These are phyloP conservation scores for Tetraodon nigroviridis DNA, from an alignment of 2,113 vertebrate species.

Conservation along the genomic window DNA sequence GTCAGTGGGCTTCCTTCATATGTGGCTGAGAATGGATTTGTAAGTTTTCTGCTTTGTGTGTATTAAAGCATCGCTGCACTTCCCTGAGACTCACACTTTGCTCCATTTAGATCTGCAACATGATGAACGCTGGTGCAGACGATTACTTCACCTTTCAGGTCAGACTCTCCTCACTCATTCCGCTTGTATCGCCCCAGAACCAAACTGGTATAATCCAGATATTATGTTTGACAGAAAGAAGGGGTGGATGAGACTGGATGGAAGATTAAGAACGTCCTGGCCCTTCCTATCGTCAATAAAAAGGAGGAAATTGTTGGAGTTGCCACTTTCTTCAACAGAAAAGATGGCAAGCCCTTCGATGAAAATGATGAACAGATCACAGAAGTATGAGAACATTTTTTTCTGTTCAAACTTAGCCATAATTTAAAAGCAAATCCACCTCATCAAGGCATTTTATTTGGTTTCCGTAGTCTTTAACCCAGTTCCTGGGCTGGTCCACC, in stretches of 20 bases:
- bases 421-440: too few species aligned
- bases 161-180: constrained; percentile 18
- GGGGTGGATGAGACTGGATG: constrained; percentile 86
- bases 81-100: neutral
- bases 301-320: constrained; percentile 94
- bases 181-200: too few species aligned
- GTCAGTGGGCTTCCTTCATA: constrained; percentile 85
- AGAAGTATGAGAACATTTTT: constrained; percentile 69
- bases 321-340: constrained; percentile 90
- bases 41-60: constrained; percentile 68
- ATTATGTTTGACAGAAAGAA: constrained; percentile 75
- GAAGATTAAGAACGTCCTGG: constrained; percentile 86
- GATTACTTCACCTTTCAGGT: constrained; percentile 91
- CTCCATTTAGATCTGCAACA: constrained; percentile 85
- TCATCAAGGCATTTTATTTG: neutral
- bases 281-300: constrained; percentile 94
- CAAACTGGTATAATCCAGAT: neutral
- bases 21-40: constrained; percentile 92
- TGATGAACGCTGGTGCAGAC: constrained; percentile 86
- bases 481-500: constrained; percentile 92
- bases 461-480: constrained; percentile 81
- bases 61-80: neutral
- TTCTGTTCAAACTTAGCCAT: too few species aligned
- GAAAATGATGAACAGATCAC: constrained; percentile 89
- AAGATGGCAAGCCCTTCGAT: constrained; percentile 88